Base-by-base conservation (phyloP, 64 coral and sea anemone genomes). In the Pocillopora damicornis region DNA sequence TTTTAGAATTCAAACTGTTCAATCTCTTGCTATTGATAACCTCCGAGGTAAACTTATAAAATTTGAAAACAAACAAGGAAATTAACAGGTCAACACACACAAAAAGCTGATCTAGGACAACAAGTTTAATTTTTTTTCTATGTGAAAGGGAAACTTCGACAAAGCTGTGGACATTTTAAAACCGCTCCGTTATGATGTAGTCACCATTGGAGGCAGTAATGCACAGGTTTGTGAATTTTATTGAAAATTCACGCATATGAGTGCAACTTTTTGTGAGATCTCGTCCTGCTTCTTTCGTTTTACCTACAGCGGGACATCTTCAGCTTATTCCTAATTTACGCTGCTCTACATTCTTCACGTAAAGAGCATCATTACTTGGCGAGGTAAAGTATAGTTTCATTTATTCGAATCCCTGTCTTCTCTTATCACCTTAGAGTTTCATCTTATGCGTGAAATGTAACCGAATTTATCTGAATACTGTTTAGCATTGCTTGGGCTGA, bases 201-300 rank as follows among this genome's bases (percentile, higher is more conserved):
- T 98, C 8, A 90, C 76, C 18, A 86, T 98, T 37, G 95, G 95
- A 42, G 95, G 95, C 4, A 98, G 95, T 37, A 85, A 98, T 60
- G 95, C 95, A 9, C 95, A 98, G 76, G 95, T 98, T 64, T 7
- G 91, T 11, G 60, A 13, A 60, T 45, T 15, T 60, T 1, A 14
- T 56, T 26, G n/a, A 0, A 76, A 76, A 16, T 34, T 80, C 34
- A 8, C 16, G 37, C 4, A 11, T 17, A 67, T 8, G 1, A 67
- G 64, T 67, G 64, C 22, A 18, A 67, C 1, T 67, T 71, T 5
- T 10, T n/a, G 22, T 7, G 5, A 71, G 11, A 2, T 20, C 22
- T 20, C 1, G n/a, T 71, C 30, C n/a, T 4, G 15, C 3, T 78
- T 58, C 37, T 61, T 60, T 74, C 15, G 4, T 81, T 83, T 16